Conservation (phyloP, 2,113 vertebrate species). For the Hippocampus mohnikei region DNA sequence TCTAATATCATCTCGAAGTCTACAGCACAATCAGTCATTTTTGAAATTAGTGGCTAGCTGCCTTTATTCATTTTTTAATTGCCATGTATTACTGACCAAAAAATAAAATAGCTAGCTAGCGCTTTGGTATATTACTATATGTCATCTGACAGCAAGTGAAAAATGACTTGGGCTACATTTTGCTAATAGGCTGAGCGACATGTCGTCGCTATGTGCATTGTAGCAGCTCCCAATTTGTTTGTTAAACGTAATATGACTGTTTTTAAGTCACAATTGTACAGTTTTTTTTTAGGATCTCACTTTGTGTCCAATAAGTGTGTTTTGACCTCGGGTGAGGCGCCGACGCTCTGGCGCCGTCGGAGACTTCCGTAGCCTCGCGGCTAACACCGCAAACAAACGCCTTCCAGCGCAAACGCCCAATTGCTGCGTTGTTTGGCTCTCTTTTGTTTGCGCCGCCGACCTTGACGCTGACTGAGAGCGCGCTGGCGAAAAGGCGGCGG, state of each 20-base stretch:
- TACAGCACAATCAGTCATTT: too few species aligned
- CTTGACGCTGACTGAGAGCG: constrained; percentile 52
- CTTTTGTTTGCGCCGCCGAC: constrained; percentile 49
- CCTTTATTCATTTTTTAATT: too few species aligned
- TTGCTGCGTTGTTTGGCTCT: constrained; percentile 47
- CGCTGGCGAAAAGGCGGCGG: constrained; percentile 46
- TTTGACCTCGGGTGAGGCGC: constrained; percentile 54
- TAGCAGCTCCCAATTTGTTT: too few species aligned
- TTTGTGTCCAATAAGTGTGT: constrained; percentile 11
- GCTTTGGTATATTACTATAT: too few species aligned
- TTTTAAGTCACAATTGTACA: background rate
- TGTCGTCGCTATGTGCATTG: too few species aligned
- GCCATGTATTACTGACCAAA: too few species aligned
- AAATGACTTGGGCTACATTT: too few species aligned
- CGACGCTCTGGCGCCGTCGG: constrained; percentile 61
- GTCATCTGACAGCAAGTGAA: too few species aligned
- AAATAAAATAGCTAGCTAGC: too few species aligned
- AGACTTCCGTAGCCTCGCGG: constrained; percentile 43
- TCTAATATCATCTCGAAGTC: too few species aligned
- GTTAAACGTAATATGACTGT: background rate
- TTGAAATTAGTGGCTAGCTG: too few species aligned
- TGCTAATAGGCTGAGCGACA: too few species aligned
- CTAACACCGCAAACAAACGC: constrained; percentile 16
- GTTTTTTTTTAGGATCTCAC: background rate
- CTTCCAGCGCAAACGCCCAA: constrained; percentile 63